Evolutionary conservation across 2,888 invertebrate genomes (phyloP).

Genomic region (Protula sp.): DNA sequence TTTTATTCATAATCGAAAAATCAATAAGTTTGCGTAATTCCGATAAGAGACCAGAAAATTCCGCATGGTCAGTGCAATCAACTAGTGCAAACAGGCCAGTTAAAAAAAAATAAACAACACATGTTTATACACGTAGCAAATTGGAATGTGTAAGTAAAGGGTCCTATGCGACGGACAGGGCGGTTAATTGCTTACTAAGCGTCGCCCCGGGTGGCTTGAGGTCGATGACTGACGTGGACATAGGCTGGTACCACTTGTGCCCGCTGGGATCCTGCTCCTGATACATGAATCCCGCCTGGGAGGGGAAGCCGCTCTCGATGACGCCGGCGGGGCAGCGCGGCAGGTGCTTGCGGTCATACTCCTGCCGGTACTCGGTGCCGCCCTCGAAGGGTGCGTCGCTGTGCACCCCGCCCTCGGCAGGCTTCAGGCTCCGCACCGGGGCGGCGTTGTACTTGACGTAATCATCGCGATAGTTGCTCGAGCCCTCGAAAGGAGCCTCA

Average conservation of each 20-base stretch:
- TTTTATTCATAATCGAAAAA: too few species aligned
- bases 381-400: slow-evolving; percentile 47
- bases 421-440: slow-evolving; percentile 36
- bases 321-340: slow-evolving; percentile 43
- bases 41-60: too few species aligned
- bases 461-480: slow-evolving; percentile 44
- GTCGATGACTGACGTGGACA: neutral
- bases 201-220: neutral
- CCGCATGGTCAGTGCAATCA: too few species aligned
- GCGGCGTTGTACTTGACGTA: slow-evolving; percentile 34
- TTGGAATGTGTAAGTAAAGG: too few species aligned
- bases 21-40: too few species aligned
- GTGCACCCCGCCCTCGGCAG: slow-evolving; percentile 34
- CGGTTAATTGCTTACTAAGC: slow-evolving; percentile 4
- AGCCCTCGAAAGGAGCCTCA: slow-evolving; percentile 50
- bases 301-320: slow-evolving; percentile 37
- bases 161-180: slow-evolving; percentile 2
- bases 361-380: slow-evolving; percentile 47
- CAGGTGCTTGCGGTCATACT: slow-evolving; percentile 38
- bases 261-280: slow-evolving; percentile 37
- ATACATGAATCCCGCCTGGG: slow-evolving; percentile 30
- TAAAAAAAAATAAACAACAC: too few species aligned
- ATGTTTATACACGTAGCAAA: too few species aligned
- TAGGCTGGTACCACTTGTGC: slow-evolving; percentile 42
- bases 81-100: too few species aligned